phyloP scores from a whole-genome alignment of 2,797 vertebrate species.

The Malacoraja senta region DNA sequence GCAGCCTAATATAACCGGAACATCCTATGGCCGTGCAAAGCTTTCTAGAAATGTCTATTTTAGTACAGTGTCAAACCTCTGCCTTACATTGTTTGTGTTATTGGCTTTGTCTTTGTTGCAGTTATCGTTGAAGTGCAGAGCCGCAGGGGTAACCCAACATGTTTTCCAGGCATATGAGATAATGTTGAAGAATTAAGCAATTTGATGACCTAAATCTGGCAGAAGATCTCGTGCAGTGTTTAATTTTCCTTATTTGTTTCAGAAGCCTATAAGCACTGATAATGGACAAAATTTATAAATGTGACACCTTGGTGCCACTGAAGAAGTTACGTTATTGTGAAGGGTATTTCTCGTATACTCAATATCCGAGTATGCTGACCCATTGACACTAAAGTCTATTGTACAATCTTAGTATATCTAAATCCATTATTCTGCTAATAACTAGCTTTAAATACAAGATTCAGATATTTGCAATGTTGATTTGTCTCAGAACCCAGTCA shows the following conservation, averaged over 20 bases:
- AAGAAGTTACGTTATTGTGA: slow-evolving; percentile 34
- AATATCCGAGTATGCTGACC: slow-evolving; percentile 30
- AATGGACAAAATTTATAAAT: slow-evolving; percentile 35
- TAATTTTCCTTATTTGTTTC: slow-evolving; percentile 21
- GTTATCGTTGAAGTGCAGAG: slow-evolving; percentile 88
- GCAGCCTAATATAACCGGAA: neutral
- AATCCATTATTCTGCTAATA: slow-evolving; percentile 25
- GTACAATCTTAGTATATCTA: slow-evolving; percentile 36
- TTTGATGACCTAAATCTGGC: neutral
- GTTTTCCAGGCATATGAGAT: slow-evolving; percentile 84
- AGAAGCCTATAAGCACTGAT: slow-evolving; percentile 33
- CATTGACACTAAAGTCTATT: slow-evolving; percentile 34
- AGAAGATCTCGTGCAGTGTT: slow-evolving; percentile 35
- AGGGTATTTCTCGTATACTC: slow-evolving; percentile 38
- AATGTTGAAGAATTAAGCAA: slow-evolving; percentile 82
- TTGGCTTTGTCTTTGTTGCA: slow-evolving; percentile 47
- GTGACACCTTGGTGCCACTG: slow-evolving; percentile 13
- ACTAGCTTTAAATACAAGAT: slow-evolving; percentile 15
- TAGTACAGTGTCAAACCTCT: neutral
- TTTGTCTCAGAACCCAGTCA: slow-evolving; percentile 26
- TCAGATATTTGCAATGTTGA: slow-evolving; percentile 26
- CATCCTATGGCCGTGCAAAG: too few relatives aligned
- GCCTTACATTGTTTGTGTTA: neutral
- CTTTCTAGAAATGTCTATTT: too few relatives aligned
- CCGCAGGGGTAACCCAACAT: slow-evolving; percentile 80